Evolutionary conservation across 2,797 vertebrate species (phyloP), one percentile per base, ranked within the genome.

Genomic region (Syngnathus rostellatus): DNA sequence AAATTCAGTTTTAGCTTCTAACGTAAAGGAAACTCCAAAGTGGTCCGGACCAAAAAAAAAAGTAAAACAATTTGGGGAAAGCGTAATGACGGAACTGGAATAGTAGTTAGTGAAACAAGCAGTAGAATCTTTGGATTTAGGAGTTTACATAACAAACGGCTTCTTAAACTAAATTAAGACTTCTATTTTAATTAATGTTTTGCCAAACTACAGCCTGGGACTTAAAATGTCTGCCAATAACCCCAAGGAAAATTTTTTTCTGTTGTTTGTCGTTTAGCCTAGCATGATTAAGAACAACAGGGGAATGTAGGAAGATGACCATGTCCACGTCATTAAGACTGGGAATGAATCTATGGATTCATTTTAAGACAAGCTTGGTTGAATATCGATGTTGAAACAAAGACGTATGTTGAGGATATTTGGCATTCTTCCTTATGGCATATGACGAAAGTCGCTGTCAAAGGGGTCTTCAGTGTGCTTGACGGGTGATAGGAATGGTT

Each of bases 381-480:
- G 57, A 79, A 31, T 74, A 78, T 71, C 59, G 21, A 62, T 66
- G 66, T 60, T 71, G 71, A 64, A 69, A 38, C 9, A 72, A 67
- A 76, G 59, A 72, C 82, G 78, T 75, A 82, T 80, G 80, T 85
- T 81, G 72, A 68, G 73, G 78, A 84, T 76, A 85, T 91, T 91
- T 91, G 90, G 89, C 90, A 88, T 90, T 78, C 68, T 86, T 80
- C 68, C 57, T 83, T 74, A 86, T 90, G 89, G 88, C 88, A 76
- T 87, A 78, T 69, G 83, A 77, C 68, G 68, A n/a, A 66, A 73
- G 64, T 74, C 61, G 66, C 76, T 50, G 76, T 68, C 70, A 69
- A 74, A 63, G 74, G 75, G 78, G 71, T 61, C 64, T 78, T 70
- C 67, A 5, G 65, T 31, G 59, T 71, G 73, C 61, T 14, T 17